Conservation (phyloP, 2,888 invertebrate species). For the Sesia bembeciformis region DNA sequence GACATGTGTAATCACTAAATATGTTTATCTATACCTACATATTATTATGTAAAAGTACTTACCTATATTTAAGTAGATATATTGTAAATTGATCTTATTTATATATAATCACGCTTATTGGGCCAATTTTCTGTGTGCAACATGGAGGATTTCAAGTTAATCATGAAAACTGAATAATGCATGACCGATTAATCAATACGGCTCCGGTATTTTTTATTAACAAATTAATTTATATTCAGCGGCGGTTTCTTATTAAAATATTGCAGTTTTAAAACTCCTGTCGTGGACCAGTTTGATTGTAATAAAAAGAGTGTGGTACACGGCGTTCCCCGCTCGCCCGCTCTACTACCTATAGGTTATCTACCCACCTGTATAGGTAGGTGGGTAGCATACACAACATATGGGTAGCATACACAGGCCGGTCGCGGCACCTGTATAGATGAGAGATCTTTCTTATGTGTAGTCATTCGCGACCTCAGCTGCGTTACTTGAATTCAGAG, state of each 20-base stretch:
- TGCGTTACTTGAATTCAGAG: not conserved
- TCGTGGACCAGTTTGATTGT: constrained; percentile 39
- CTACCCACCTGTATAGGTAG: not conserved
- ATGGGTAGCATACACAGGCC: constrained; percentile 19
- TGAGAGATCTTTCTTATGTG: constrained; percentile 47
- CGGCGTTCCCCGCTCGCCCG: constrained; percentile 1
- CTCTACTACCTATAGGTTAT: not conserved
- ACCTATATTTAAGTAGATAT: not conserved
- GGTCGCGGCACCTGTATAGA: constrained; percentile 30
- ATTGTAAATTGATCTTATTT: constrained; percentile 11
- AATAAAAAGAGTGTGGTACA: constrained; percentile 36
- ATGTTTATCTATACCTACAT: too few species aligned
- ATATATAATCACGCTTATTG: constrained; percentile 28
- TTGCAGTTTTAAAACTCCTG: constrained; percentile 52
- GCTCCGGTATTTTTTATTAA: constrained; percentile 35
- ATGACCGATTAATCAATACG: constrained; percentile 41
- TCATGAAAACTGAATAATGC: constrained; percentile 42
- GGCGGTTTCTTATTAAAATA: constrained; percentile 56
- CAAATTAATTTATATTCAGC: constrained; percentile 54
- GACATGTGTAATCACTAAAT: too few species aligned
- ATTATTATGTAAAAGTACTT: not conserved
- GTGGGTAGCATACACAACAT: not conserved
- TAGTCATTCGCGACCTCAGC: constrained; percentile 1
- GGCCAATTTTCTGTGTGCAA: constrained; percentile 8
- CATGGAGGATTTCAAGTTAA: constrained; percentile 19